A percentile compares a stretch with the other conserved stretches of the same genome.
phyloP scores from a whole-genome alignment of 2,113 vertebrate genomes.

The Pelvicachromis taeniatus region DNA sequence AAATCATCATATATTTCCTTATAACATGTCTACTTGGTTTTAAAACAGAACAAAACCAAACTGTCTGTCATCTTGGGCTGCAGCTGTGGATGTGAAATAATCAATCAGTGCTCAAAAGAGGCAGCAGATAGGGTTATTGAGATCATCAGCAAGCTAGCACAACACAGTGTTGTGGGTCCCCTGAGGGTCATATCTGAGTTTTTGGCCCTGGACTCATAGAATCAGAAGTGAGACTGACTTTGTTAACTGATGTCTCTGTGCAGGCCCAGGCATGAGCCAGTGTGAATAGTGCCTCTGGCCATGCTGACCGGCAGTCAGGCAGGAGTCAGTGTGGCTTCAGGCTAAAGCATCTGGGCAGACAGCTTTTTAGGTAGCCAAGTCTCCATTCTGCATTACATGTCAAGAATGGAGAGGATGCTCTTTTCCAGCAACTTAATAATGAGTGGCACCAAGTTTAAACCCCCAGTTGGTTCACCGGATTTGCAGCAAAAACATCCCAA shows the following conservation, averaged over 20 bases:
- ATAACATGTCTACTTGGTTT: background rate
- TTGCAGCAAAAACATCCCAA: background rate
- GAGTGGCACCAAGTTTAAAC: constrained; percentile 10
- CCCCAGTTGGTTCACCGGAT: background rate
- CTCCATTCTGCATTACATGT: background rate
- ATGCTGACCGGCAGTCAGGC: constrained; percentile 47
- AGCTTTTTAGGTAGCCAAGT: background rate
- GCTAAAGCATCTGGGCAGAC: constrained; percentile 49
- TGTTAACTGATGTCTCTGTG: constrained; percentile 36
- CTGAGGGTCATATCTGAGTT: constrained; percentile 4
- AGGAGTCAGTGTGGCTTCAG: constrained; percentile 62
- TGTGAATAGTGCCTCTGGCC: constrained; percentile 46
- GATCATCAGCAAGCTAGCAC: background rate
- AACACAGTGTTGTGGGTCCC: constrained; percentile 19
- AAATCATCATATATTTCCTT: background rate
- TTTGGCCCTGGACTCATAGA: constrained; percentile 26
- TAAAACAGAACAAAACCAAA: background rate
- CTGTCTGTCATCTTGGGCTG: background rate
- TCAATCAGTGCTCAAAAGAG: constrained; percentile 47
- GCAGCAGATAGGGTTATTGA: constrained; percentile 13
- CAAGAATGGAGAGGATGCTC: constrained; percentile 8
- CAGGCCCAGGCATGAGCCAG: constrained; percentile 34
- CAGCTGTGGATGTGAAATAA: background rate
- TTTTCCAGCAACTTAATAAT: constrained; percentile 28
- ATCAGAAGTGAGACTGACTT: constrained; percentile 31